Percentiles rank a stretch among this genome's conserved stretches.
These are phyloP conservation scores for Alloscopus bannaensis DNA, from an alignment of 2,888 invertebrate genomes.

Conservation along the genomic window DNA sequence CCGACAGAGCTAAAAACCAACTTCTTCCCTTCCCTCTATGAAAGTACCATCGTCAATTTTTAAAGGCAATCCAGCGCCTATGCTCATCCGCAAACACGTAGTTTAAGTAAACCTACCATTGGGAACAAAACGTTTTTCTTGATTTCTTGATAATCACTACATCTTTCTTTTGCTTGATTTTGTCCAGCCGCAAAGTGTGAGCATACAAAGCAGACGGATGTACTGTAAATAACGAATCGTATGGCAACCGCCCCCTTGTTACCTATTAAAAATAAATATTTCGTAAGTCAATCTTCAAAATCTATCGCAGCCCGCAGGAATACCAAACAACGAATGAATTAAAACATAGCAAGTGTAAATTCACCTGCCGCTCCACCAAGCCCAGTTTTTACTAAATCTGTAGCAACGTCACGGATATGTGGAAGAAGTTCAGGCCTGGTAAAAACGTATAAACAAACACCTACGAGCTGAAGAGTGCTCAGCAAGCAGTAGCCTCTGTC, in stretches of 20 bases:
- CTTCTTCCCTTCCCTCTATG: not conserved
- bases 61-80: not conserved
- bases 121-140: conserved; percentile 92
- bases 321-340: not conserved
- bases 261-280: conserved; percentile 76
- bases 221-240: conserved; percentile 91
- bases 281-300: conserved; percentile 1
- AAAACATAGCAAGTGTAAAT: not conserved
- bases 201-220: conserved; percentile 98
- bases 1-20: not conserved
- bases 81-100: not conserved
- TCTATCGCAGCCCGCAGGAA: not conserved
- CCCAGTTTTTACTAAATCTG: conserved; percentile 98
- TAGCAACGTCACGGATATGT: conserved; percentile 92
- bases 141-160: conserved; percentile 97
- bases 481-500: conserved; percentile 92
- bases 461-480: conserved; percentile 96
- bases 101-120: conserved; percentile 80
- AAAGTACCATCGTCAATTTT: not conserved
- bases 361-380: conserved; percentile 94
- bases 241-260: conserved; percentile 98
- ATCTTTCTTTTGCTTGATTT: conserved; percentile 94
- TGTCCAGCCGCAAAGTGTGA: conserved; percentile 99
- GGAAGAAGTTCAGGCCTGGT: conserved; percentile 92
- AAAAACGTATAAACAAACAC: conserved; percentile 97